Conservation (phyloP, 2,888 invertebrate species). For the Calameuta idolon region DNA sequence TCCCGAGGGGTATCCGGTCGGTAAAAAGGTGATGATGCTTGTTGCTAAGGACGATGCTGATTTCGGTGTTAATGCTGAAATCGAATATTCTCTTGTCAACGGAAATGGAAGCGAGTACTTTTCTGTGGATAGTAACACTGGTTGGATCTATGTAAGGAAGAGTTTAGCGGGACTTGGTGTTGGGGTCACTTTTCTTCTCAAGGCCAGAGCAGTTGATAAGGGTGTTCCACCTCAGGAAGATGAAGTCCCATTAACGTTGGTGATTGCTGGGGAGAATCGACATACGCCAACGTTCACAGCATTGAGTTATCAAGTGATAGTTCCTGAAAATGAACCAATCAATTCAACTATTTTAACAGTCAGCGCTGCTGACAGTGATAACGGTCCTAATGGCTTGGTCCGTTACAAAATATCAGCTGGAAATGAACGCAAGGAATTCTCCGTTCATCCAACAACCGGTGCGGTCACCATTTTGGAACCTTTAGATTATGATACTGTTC, state of each 20-base stretch:
- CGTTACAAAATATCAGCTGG: conserved; percentile 87
- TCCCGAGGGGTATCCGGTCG: conserved; percentile 79
- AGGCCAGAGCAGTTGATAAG: conserved; percentile 83
- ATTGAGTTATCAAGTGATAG: conserved; percentile 87
- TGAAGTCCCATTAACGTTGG: conserved; percentile 78
- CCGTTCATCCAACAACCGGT: conserved; percentile 82
- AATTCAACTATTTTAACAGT: conserved; percentile 88
- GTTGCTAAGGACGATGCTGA: conserved; percentile 83
- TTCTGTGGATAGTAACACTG: conserved; percentile 78
- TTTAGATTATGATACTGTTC: conserved; percentile 88
- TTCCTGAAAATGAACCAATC: conserved; percentile 90
- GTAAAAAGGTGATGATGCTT: conserved; percentile 80
- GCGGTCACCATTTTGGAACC: conserved; percentile 82
- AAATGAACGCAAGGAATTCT: conserved; percentile 84
- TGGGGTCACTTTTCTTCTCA: conserved; percentile 71
- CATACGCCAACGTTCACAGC: conserved; percentile 86
- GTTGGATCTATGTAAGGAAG: conserved; percentile 83
- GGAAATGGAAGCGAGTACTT: conserved; percentile 86
- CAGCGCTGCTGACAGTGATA: conserved; percentile 86
- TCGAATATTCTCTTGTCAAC: conserved; percentile 80
- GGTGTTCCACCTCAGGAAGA: conserved; percentile 90
- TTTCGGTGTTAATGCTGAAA: conserved; percentile 89
- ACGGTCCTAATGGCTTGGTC: conserved; percentile 91
- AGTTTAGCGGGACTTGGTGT: conserved; percentile 72
- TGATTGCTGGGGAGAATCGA: conserved; percentile 87